These are phyloP conservation scores for Gallinago media DNA, from an alignment of 2,113 vertebrate species.

Conservation along the genomic window DNA sequence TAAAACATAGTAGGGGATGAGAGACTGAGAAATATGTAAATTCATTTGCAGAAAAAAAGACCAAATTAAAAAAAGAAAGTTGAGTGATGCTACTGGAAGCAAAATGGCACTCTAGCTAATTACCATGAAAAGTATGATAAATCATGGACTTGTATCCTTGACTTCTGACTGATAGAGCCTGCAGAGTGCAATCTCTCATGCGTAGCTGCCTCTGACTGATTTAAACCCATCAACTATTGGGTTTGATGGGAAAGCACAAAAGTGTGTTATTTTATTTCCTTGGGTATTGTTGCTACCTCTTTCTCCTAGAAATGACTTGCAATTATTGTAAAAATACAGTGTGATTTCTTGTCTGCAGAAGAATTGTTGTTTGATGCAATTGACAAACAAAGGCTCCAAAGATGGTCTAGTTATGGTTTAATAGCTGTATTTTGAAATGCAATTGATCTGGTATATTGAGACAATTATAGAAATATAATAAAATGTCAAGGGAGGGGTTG, in stretches of 20 bases:
- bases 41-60: constrained; percentile 70
- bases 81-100: constrained; percentile 70
- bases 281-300: constrained; percentile 53
- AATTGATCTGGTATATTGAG: constrained; percentile 72
- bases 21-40: constrained; percentile 76
- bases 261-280: constrained; percentile 47
- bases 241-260: constrained; percentile 55
- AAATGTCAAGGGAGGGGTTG: constrained; percentile 37
- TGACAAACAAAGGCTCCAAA: constrained; percentile 57
- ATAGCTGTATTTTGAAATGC: constrained; percentile 74
- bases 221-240: constrained; percentile 39
- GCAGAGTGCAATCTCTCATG: constrained; percentile 61
- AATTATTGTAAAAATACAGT: constrained; percentile 62
- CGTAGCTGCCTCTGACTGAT: constrained; percentile 60
- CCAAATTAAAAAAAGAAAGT: constrained; percentile 68
- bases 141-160: constrained; percentile 73
- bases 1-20: constrained; percentile 79
- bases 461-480: constrained; percentile 71
- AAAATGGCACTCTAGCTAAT: constrained; percentile 79
- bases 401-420: constrained; percentile 73
- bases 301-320: constrained; percentile 73
- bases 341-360: constrained; percentile 66
- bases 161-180: constrained; percentile 75
- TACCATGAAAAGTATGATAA: constrained; percentile 75
- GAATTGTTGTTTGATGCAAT: constrained; percentile 56